Base-by-base conservation (phyloP, 2,888 invertebrate genomes). In the Azorinus chamasolen region DNA sequence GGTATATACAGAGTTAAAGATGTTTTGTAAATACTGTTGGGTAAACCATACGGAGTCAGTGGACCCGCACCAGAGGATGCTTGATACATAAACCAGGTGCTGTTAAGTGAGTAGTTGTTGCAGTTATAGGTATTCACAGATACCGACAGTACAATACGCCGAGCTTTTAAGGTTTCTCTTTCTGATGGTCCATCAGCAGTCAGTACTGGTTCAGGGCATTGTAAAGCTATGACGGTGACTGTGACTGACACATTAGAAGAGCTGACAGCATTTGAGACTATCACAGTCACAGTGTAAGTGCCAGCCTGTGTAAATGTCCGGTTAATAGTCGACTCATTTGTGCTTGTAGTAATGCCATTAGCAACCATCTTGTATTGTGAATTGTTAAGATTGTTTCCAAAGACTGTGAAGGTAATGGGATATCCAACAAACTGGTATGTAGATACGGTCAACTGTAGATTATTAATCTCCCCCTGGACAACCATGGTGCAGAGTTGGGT, bases 221-320 rank as follows among this genome's bases (percentile, higher is more conserved):
- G 61, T n/a, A 88, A 73, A 12, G 70, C 75, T 39, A 82, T 68
- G 6, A 90, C 79, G 5, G 37, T 62, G 54, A 89, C 79, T 10
- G 50, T 45, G 18, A 83, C 51, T 14, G 45, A 61, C 10, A 61
- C 55, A 14, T 39, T 65, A 10, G 57, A 58, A 1, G 53, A 51
- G 51, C 88, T 88, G 41, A 89, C 85, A 16, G 55, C 65, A 76
- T 90, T 89, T 8, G 59, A 64, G 12, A 82, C 88, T 32, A 39
- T 75, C 6, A 89, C 80, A 2, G 51, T 55, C 22, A 85, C 57
- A 2, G 55, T 62, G 58, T 87, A 86, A 1, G 62, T 70, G 48
- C 82, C 85, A 16, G 79, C 58, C n/a, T 43, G 20, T n/a, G 74
- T 37, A 70, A 89, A 89, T 24, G 45, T 68, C 20, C 64, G 54